Base-by-base conservation (phyloP, 1,140 invertebrate genomes). In the Myzus persicae region DNA sequence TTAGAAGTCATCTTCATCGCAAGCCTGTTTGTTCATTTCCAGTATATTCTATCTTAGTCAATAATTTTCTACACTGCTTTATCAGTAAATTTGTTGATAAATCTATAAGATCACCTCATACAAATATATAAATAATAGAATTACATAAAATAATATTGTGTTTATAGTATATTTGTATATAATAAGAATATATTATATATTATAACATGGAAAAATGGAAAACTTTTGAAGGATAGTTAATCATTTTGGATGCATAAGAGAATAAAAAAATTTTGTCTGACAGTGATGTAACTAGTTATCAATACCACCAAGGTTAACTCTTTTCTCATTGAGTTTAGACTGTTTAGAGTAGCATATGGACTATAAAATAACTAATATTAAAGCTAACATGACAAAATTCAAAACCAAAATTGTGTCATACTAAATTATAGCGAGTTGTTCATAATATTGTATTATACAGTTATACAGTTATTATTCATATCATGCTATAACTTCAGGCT, bases 401-500 rank as follows among this genome's bases (percentile, higher is more conserved):
- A n/a, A 67, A 5, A 67, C 59, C 14, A 67, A 11, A n/a, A n/a
- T n/a, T 9, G 31, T 67, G 3, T n/a, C 18, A 67, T n/a, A n/a
- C 11, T 67, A n/a, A 67, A 67, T n/a, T 67, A 67, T n/a, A 14
- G 31, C 31, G 6, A n/a, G 31, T n/a, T 14, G 31, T 6, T n/a
- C n/a, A 76, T 18, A 76, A n/a, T n/a, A 76, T 6, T 76, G 36
- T 18, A 1, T 1, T 3, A 31, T 31, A 67, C 9, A 11, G 11
- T 76, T 76, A 67, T n/a, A 76, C 18, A n/a, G 4, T 31, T 76
- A 18, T 76, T 18, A 0, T 0, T n/a, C n/a, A n/a, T 14, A 76
- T 93, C 31, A 94, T 18, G 90, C 51, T 40, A 95, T 94, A 84
- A 95, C 95, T 94, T 95, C 94, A 8, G 97, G 97, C 95, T 98